phyloP scores from a whole-genome alignment of 2,113 vertebrate species.

The Echinops telfairi region DNA sequence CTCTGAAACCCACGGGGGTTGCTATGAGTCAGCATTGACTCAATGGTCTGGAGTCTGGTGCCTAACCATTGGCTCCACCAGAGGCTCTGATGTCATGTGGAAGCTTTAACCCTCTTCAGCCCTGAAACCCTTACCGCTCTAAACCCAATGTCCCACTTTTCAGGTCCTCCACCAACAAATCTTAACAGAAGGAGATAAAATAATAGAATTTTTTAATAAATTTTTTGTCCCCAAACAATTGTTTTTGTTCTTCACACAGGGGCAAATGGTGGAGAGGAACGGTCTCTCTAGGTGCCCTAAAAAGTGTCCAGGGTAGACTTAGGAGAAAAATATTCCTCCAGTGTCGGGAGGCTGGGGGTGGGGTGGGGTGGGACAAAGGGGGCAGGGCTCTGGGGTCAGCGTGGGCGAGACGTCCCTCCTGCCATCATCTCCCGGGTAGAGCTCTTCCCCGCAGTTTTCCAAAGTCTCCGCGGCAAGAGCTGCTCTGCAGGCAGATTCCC shows the following conservation, averaged over 20 bases:
- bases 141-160: neutral
- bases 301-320: conserved; percentile 79
- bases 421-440: neutral
- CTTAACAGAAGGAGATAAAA: conserved; percentile 84
- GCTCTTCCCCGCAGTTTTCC: conserved; percentile 49
- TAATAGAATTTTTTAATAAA: conserved; percentile 91
- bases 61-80: neutral
- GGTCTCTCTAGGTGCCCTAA: conserved; percentile 71
- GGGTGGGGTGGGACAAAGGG: neutral
- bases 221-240: conserved; percentile 82
- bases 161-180: conserved; percentile 47
- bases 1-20: no score
- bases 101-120: neutral
- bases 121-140: neutral
- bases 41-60: neutral
- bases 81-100: neutral
- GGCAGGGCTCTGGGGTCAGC: conserved; percentile 26
- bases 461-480: conserved; percentile 71
- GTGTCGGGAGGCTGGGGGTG: conserved; percentile 58
- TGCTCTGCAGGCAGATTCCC: conserved; percentile 51
- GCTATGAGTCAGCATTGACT: no score
- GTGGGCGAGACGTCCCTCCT: neutral
- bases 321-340: conserved; percentile 79
- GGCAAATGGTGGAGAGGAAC: conserved; percentile 71
- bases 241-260: conserved; percentile 77